These are phyloP conservation scores for Prunella fulvescens DNA, from an alignment of 2,113 vertebrate genomes.

Conservation along the genomic window DNA sequence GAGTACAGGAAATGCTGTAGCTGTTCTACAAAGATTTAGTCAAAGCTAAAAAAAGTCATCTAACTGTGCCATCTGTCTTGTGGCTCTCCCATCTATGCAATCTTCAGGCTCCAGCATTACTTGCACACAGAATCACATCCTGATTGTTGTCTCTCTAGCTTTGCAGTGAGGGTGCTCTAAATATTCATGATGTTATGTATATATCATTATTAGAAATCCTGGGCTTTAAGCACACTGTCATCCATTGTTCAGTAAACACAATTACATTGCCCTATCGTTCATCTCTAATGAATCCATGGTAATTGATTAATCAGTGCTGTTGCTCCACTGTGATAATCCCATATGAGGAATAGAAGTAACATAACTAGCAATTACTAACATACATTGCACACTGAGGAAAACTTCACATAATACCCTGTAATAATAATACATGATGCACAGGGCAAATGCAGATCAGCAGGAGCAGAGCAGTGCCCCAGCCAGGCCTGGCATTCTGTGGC, in stretches of 20 bases:
- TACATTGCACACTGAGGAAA: background rate
- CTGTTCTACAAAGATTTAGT: background rate
- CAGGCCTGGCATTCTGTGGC: rapidly evolving
- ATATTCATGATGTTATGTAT: slow-evolving; percentile 31
- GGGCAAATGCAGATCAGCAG: background rate
- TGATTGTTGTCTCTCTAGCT: background rate
- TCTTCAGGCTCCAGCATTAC: background rate
- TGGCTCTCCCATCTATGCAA: background rate
- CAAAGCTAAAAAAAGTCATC: background rate
- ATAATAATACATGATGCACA: background rate
- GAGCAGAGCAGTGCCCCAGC: rapidly evolving
- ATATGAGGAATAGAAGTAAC: slow-evolving; percentile 4
- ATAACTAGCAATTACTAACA: slow-evolving; percentile 2
- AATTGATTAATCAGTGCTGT: slow-evolving; percentile 65
- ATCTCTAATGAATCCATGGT: slow-evolving; percentile 58
- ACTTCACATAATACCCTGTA: background rate
- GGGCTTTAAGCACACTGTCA: slow-evolving; percentile 24
- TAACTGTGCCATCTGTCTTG: background rate
- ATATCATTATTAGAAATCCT: slow-evolving; percentile 19
- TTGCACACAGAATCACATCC: background rate
- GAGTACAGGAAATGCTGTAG: background rate
- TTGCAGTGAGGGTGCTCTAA: background rate
- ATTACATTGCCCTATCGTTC: slow-evolving; percentile 46
- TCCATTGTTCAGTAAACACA: slow-evolving; percentile 61
- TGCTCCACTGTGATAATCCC: slow-evolving; percentile 36